Evolutionary conservation across 2,113 vertebrate genomes (phyloP).

Genomic region (Crotophaga sulcirostris): DNA sequence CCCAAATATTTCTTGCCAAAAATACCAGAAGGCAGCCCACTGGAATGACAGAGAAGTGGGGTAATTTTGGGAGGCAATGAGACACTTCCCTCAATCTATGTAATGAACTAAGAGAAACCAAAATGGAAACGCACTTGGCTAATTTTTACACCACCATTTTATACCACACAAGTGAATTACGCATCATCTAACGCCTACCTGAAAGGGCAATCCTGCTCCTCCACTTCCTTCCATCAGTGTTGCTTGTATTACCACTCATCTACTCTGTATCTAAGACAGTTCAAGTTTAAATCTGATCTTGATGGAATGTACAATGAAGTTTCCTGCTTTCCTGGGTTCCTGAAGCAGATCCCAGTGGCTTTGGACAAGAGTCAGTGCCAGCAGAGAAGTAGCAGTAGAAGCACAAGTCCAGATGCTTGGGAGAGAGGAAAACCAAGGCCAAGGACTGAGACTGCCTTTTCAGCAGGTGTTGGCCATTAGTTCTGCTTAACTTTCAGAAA

Average conservation of each 20-base stretch:
- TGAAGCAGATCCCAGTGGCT: neutral
- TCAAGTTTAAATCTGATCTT: neutral
- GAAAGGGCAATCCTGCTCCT: neutral
- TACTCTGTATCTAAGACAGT: neutral
- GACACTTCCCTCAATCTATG: neutral
- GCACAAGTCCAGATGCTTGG: neutral
- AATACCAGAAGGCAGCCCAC: conserved; percentile 38
- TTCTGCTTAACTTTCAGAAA: neutral
- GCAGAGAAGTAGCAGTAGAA: neutral
- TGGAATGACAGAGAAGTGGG: neutral
- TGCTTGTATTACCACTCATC: neutral
- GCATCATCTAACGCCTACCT: neutral
- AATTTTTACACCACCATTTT: neutral
- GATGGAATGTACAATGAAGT: neutral
- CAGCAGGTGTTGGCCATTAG: neutral
- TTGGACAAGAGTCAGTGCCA: neutral
- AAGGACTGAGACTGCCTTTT: neutral
- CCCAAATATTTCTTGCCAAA: conserved; percentile 46
- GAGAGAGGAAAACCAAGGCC: neutral
- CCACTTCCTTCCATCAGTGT: neutral
- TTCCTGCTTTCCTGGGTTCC: neutral
- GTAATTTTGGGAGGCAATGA: conserved; percentile 21
- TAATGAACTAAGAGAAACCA: neutral
- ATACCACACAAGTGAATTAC: neutral
- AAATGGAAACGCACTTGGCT: neutral